Percentiles rank a stretch among this genome's conserved stretches.
These are phyloP conservation scores for Falco cherrug DNA, from an alignment of 2,797 vertebrate species.

Conservation along the genomic window DNA sequence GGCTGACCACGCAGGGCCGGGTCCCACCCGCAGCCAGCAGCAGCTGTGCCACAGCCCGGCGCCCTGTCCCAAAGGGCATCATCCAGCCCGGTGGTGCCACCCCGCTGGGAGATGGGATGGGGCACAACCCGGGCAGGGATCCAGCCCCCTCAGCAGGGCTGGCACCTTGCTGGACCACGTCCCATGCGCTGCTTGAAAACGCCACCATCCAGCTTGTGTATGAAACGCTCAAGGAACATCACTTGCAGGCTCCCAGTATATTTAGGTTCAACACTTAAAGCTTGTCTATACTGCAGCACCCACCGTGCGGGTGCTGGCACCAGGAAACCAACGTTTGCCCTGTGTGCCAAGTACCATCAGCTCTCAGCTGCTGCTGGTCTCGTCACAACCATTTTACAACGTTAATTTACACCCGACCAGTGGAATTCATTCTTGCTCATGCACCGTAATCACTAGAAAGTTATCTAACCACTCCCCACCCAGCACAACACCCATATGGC, in stretches of 20 bases:
- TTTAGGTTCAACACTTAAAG: background rate
- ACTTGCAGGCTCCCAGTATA: background rate
- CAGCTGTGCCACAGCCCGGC: background rate
- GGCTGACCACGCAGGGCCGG: background rate
- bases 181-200: background rate
- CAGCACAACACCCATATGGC: background rate
- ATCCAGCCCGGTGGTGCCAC: background rate
- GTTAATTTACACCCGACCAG: background rate
- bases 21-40: background rate
- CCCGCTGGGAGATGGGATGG: background rate
- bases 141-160: background rate
- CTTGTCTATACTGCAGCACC: background rate
- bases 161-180: background rate
- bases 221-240: background rate
- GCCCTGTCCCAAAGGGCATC: accelerated
- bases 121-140: background rate
- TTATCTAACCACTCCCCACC: background rate
- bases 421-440: background rate
- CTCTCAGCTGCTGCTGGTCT: background rate
- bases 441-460: background rate
- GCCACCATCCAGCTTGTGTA: background rate
- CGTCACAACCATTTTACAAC: accelerated
- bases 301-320: accelerated
- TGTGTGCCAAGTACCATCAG: background rate
- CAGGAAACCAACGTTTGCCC: background rate